Conservation (phyloP, 2,113 vertebrate species). For the Cairina moschata region DNA sequence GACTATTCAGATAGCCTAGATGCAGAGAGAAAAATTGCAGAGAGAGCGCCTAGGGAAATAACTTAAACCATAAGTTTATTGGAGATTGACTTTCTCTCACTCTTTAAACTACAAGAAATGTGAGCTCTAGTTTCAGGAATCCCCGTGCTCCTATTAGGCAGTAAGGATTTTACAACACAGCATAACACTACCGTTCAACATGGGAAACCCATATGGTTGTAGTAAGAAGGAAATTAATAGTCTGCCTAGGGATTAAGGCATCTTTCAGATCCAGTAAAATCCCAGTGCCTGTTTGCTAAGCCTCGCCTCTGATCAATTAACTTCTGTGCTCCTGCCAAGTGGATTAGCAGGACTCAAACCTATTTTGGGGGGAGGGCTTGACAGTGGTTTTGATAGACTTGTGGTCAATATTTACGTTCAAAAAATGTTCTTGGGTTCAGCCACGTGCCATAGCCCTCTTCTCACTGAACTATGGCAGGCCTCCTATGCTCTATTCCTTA, state of each 20-base stretch:
- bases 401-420: not conserved
- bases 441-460: not conserved
- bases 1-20: too few relatives aligned
- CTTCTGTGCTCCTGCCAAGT: not conserved
- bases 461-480: not conserved
- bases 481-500: not conserved
- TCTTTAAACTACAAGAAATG: not conserved
- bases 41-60: not conserved
- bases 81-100: not conserved
- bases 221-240: constrained; percentile 10
- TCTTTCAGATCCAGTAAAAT: not conserved
- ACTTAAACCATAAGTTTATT: not conserved
- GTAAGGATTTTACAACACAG: not conserved
- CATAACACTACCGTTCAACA: not conserved
- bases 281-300: not conserved
- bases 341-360: not conserved
- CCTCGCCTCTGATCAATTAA: not conserved
- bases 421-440: not conserved
- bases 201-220: not conserved
- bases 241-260: not conserved
- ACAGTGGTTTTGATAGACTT: not conserved
- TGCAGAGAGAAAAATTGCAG: not conserved
- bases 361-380: accelerated
- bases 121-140: not conserved
- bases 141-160: not conserved